Evolutionary conservation across 2,888 invertebrate genomes (phyloP).

Genomic region (Chloroclystis v-ata): DNA sequence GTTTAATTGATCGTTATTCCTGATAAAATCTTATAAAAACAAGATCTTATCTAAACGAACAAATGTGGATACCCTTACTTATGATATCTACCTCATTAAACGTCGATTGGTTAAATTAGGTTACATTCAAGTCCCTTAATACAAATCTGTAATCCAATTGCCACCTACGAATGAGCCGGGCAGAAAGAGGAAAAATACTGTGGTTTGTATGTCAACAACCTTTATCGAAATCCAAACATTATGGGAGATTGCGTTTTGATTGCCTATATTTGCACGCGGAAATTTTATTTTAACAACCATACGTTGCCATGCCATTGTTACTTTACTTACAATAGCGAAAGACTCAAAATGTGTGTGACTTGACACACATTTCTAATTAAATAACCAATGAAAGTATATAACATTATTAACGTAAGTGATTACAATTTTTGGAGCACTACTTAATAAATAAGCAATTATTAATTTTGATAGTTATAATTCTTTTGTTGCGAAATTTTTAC

Average conservation of each 20-base stretch:
- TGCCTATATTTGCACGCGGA: constrained; percentile 16
- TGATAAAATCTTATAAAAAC: no score
- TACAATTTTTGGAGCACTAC: no score
- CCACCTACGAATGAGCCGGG: constrained; percentile 14
- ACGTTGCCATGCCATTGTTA: not conserved
- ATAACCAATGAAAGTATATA: no score
- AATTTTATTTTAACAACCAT: constrained; percentile 13
- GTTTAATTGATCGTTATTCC: not conserved
- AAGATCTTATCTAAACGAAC: no score
- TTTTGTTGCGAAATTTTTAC: no score
- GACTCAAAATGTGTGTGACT: no score
- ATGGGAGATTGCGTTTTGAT: constrained; percentile 30
- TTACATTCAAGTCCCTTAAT: constrained; percentile 3
- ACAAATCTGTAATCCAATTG: constrained; percentile 16
- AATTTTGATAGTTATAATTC: no score
- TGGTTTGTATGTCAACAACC: constrained; percentile 31
- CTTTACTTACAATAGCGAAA: not conserved
- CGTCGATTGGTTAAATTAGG: constrained; percentile 14
- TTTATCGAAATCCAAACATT: constrained; percentile 31
- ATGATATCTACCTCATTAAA: no score
- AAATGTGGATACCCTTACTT: no score
- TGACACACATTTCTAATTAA: no score
- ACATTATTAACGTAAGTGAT: no score
- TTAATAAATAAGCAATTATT: no score
- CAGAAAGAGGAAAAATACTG: constrained; percentile 21